Evolutionary conservation across 2,888 invertebrate species (phyloP).

Genomic region (Argyresthia goedartella): DNA sequence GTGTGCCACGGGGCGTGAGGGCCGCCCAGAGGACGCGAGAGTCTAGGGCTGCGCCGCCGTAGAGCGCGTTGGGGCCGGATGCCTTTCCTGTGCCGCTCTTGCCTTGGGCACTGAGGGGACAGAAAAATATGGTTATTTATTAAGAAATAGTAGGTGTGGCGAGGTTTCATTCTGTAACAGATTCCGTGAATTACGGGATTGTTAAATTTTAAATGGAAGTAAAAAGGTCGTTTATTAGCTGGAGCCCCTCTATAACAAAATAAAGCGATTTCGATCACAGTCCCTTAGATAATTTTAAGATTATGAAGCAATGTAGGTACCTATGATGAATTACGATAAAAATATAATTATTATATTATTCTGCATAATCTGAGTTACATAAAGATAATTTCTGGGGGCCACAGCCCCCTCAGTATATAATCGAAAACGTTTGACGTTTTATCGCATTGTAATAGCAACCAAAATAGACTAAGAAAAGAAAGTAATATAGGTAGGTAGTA

Average conservation of each 20-base stretch:
- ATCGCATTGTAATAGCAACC: too few relatives aligned
- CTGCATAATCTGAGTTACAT: too few relatives aligned
- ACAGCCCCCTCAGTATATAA: not conserved
- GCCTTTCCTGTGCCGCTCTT: conserved; percentile 67
- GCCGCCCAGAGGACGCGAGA: conserved; percentile 86
- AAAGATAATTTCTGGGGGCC: too few relatives aligned
- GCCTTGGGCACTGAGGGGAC: conserved; percentile 47
- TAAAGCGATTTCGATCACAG: too few relatives aligned
- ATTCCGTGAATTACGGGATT: not conserved
- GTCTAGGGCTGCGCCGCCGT: conserved; percentile 70
- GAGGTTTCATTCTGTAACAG: not conserved
- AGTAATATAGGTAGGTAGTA: too few relatives aligned
- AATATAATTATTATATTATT: too few relatives aligned
- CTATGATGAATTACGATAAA: too few relatives aligned
- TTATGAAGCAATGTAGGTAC: too few relatives aligned
- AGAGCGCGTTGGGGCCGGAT: conserved; percentile 56
- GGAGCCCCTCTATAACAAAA: too few relatives aligned
- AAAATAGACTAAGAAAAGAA: too few relatives aligned
- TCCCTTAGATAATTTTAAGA: too few relatives aligned
- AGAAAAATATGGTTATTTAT: not conserved
- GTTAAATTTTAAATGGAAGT: not conserved
- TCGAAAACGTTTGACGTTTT: too few relatives aligned
- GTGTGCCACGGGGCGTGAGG: conserved; percentile 83
- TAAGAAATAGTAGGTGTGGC: not conserved
- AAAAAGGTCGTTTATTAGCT: not conserved